Evolutionary conservation across 2,888 invertebrate species (phyloP).

Genomic region (Eupithecia subfuscata): DNA sequence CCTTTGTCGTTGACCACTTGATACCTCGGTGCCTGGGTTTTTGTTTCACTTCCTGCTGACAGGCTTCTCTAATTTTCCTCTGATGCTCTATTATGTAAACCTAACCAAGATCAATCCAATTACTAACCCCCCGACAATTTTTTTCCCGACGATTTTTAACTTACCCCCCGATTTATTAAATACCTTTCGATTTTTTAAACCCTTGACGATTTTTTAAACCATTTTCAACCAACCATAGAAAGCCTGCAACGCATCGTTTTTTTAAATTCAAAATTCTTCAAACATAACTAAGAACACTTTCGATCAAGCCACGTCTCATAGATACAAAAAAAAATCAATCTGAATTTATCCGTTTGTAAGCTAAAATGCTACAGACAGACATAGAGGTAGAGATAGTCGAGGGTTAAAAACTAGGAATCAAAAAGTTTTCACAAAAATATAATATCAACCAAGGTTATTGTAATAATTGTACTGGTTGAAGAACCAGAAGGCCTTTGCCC

Average conservation of each 20-base stretch:
- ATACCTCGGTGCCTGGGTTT: slow-evolving; percentile 10
- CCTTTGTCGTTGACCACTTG: slow-evolving; percentile 39
- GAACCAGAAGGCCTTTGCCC: background rate
- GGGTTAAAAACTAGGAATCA: background rate
- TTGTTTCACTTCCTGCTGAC: slow-evolving; percentile 9
- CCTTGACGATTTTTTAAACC: background rate
- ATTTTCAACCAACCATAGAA: background rate
- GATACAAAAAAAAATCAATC: background rate
- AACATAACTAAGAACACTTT: background rate
- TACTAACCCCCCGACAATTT: background rate
- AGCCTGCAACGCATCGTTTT: background rate
- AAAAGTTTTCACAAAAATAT: background rate
- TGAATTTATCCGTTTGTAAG: no score
- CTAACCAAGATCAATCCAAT: no score
- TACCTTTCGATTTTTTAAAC: background rate
- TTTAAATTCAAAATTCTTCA: background rate
- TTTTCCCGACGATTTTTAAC: background rate
- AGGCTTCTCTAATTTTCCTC: background rate
- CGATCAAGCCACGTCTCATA: background rate
- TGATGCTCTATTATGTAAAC: background rate
- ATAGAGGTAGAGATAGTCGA: background rate
- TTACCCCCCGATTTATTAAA: no score
- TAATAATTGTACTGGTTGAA: background rate
- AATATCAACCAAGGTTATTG: background rate
- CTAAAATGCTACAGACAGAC: background rate